Conservation (phyloP, 2,797 vertebrate species). For the Stomatorhinus walkeri region DNA sequence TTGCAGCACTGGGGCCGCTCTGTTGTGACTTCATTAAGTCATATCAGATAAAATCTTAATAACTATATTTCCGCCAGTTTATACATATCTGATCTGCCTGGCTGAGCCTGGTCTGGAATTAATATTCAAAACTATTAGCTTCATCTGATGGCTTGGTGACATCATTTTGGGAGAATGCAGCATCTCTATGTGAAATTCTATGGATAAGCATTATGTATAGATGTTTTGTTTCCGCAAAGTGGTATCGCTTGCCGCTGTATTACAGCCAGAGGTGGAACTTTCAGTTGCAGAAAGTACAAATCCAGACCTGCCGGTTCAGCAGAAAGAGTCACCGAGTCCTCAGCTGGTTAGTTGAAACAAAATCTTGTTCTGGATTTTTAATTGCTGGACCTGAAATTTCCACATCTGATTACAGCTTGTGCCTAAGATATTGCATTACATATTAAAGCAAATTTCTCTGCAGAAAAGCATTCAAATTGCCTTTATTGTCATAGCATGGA, state of each 20-base stretch:
- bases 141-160: slow-evolving; percentile 6
- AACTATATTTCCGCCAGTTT: neutral
- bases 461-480: neutral
- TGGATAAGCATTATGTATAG: neutral
- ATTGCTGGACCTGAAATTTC: neutral
- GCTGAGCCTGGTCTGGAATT: slow-evolving; percentile 9
- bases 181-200: neutral
- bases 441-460: neutral
- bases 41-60: slow-evolving; percentile 17
- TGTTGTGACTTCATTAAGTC: slow-evolving; percentile 17
- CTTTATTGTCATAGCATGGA: neutral
- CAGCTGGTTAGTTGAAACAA: neutral
- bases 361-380: neutral
- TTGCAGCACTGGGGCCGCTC: neutral
- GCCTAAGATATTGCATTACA: neutral
- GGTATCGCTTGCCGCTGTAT: neutral
- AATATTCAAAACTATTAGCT: slow-evolving; percentile 17
- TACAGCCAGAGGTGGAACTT: neutral
- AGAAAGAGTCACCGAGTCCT: neutral
- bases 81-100: slow-evolving; percentile 8
- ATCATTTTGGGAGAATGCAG: slow-evolving; percentile 6
- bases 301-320: neutral
- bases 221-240: neutral
- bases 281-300: neutral
- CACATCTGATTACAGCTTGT: neutral